These are phyloP conservation scores for Semaprochilodus insignis DNA, from an alignment of 2,797 vertebrate genomes.

Conservation along the genomic window DNA sequence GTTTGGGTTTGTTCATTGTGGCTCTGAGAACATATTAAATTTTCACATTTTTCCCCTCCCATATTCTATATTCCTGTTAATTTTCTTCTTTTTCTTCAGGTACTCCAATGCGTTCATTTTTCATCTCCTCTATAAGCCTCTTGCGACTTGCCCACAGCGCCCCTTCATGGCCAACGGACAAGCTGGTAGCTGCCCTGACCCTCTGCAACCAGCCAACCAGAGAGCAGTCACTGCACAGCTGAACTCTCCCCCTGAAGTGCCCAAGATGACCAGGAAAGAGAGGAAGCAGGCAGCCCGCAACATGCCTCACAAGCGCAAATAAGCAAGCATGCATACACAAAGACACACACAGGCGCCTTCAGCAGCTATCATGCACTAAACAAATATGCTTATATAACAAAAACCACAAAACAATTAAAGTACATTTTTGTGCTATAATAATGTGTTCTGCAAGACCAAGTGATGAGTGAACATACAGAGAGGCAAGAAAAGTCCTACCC, in stretches of 20 bases:
- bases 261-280: constrained; percentile 47
- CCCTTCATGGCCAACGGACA: constrained; percentile 51
- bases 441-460: background rate
- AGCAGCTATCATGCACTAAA: background rate
- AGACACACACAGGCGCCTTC: background rate
- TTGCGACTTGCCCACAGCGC: constrained; percentile 22
- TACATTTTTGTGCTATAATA: background rate
- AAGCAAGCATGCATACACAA: constrained; percentile 7
- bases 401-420: background rate
- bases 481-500: background rate
- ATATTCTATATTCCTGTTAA: background rate
- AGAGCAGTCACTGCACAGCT: constrained; percentile 12
- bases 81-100: constrained; percentile 48
- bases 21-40: background rate
- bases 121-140: constrained; percentile 70
- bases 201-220: constrained; percentile 32
- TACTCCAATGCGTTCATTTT: constrained; percentile 77
- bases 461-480: background rate
- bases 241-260: constrained; percentile 7
- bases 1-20: constrained; percentile 6
- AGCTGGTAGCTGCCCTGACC: constrained; percentile 52
- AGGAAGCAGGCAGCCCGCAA: constrained; percentile 39
- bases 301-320: constrained; percentile 25
- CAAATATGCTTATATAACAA: background rate
- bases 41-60: background rate